phyloP scores from a whole-genome alignment of 2,797 vertebrate species.

The Anabacerthia variegaticeps region DNA sequence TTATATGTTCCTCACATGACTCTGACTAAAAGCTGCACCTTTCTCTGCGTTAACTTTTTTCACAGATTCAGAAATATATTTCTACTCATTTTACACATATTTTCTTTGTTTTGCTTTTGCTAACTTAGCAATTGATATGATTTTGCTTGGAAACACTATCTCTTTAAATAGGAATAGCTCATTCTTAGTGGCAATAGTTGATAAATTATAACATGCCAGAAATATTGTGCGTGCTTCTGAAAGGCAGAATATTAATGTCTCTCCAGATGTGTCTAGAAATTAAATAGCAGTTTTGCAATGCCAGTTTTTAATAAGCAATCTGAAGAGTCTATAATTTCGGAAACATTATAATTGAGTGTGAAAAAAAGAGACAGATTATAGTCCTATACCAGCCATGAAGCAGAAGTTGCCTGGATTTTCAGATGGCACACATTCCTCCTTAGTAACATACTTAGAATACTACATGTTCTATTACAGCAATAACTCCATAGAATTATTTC shows the following conservation, averaged over 20 bases:
- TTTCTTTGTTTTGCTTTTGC: not conserved
- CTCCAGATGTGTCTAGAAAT: conserved; percentile 26
- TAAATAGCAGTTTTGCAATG: not conserved
- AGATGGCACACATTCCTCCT: not conserved
- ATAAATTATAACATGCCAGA: conserved; percentile 4
- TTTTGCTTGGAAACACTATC: not conserved
- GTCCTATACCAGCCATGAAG: not conserved
- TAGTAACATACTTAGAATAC: not conserved
- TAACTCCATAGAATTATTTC: not conserved
- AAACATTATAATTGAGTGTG: not conserved
- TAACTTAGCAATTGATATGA: not conserved
- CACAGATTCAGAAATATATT: not conserved
- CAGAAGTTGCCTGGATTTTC: not conserved
- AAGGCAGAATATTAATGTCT: not conserved
- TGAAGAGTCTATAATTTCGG: conserved; percentile 7
- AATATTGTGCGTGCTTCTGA: not conserved
- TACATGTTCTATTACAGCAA: not conserved
- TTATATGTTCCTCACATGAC: not conserved
- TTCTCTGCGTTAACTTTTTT: not conserved
- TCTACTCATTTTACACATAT: not conserved
- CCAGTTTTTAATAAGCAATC: conserved; percentile 5
- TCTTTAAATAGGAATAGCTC: not conserved
- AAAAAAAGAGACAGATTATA: not conserved
- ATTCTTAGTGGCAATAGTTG: not conserved
- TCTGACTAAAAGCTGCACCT: not conserved